Base-by-base conservation (phyloP, 2,113 vertebrate genomes). In the Hemibagrus wyckioides region DNA sequence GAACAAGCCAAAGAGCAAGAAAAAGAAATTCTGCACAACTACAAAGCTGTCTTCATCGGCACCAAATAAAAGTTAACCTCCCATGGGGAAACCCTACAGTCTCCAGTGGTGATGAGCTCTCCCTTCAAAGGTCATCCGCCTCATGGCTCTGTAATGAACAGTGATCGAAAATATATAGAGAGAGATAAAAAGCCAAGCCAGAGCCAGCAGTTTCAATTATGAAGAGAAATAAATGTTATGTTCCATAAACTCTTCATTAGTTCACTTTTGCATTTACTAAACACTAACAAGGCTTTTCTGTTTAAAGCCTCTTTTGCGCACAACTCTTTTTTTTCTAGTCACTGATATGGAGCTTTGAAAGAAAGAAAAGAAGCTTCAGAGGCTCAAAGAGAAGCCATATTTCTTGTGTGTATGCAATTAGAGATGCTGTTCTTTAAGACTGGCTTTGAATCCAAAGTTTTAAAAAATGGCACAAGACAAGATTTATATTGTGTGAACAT, bases 231-330 rank as follows among this genome's bases (percentile, higher is more conserved):
- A 52, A 83, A 89, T 82, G 84, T 81, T 85, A 87, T 85, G 87
- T 88, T 87, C 79, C 85, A 89, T 91, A 76, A 88, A 84, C 54
- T 84, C 82, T 87, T 89, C 87, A 89, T 91, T 90, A 89, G 86
- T 82, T 77, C 50, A 76, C 52, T 83, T 88, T 88, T 85, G 67
- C 59, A 87, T 86, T 75, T 83, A 85, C 83, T 56, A 71, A 44
- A 65, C 80, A 76, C 21, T 50, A 65, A 39, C 33, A 86, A 85
- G 84, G 54, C 82, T 87, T 86, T 86, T 39, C 85, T 54, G 54
- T 41, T 80, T 88, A 81, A 82, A 89, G 83, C 39, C 56, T 50
- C 82, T 71, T 87, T 89, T 90, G 79, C 89, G 69, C 81, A 81
- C 52, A 11, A 83, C 36, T 80, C 79, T 83, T 80, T 52, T 52